Base-by-base conservation (phyloP, 2,797 vertebrate species). In the Neosalanx taihuensis region DNA sequence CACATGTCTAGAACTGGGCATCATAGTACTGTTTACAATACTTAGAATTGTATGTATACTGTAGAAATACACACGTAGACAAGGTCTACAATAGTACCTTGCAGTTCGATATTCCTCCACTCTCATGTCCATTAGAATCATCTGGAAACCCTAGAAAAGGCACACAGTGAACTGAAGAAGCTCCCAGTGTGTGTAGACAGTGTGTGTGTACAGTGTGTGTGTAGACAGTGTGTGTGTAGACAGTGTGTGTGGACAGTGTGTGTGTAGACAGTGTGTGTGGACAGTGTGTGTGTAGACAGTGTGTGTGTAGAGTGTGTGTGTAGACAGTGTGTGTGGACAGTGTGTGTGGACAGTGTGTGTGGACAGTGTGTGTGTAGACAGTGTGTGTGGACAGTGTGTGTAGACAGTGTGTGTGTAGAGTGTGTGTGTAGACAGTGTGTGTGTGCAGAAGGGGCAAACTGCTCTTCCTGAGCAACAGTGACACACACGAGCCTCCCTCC, bases 111-210 rank as follows among this genome's bases (percentile, higher is more conserved):
- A 83, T 84, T 81, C 78, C 76, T 66, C 23, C 69, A 76, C 79
- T 83, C 83, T 30, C 80, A 81, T 86, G 86, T 89, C 87, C 91
- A 91, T 87, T 91, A 87, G 90, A 92, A 87, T 92, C 85, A 90
- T 83, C 87, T 88, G 91, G 90, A 84, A 92, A 90, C 87, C 91
- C 90, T 88, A 89, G 92, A 87, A 69, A 88, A 93, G 92, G 92
- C 92, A 93, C 92, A 92, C 92, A 86, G 92, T 92, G 90, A 91
- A 93, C 89, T 89, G 89, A 91, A 91, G 85, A 37, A 20, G 18
- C 51, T 69, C 53, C 41, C 13, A 29, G 41, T 66, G 20, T 66
- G 26, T 7, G 15, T 64, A 33, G 37, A 46, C 41, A 26, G 23
- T 26, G 23, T 26, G 23, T 26, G 23, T 26, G 23, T 26, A 26